Conservation (phyloP, 2,888 invertebrate species). For the Taenaris catops region DNA sequence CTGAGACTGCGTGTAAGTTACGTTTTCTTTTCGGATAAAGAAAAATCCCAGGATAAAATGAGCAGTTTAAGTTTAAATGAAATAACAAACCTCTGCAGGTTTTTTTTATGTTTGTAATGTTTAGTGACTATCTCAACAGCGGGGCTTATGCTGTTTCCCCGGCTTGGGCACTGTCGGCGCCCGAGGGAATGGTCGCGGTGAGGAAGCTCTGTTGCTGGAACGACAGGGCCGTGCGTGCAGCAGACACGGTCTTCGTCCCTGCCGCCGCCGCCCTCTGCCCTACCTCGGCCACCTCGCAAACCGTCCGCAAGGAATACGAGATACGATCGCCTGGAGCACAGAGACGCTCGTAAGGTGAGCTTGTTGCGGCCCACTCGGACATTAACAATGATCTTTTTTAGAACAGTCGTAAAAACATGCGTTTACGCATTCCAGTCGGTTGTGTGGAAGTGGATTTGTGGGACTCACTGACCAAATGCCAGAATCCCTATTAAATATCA, state of each 20-base stretch:
- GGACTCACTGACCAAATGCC: too few relatives aligned
- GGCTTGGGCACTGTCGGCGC: constrained; percentile 56
- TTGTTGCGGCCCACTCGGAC: too few relatives aligned
- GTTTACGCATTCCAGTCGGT: too few relatives aligned
- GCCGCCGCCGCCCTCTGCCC: constrained; percentile 85
- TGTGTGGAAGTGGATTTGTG: too few relatives aligned
- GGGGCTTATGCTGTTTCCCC: constrained; percentile 91
- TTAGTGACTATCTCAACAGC: constrained; percentile 54
- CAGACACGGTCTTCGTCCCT: constrained; percentile 84
- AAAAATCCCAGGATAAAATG: too few relatives aligned
- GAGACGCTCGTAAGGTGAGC: constrained; percentile 60
- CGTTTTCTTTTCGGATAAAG: too few relatives aligned
- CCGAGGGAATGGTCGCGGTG: constrained; percentile 76
- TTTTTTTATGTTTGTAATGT: background rate
- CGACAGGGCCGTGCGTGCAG: constrained; percentile 87
- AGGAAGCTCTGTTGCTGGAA: constrained; percentile 87
- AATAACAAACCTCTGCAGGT: too few relatives aligned
- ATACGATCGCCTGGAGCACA: constrained; percentile 82
- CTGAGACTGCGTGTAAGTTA: too few relatives aligned
- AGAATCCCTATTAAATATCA: too few relatives aligned
- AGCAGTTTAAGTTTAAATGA: too few relatives aligned
- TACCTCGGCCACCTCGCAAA: constrained; percentile 85
- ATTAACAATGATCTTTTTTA: too few relatives aligned
- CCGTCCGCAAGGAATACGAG: constrained; percentile 79
- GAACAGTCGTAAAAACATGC: too few relatives aligned